Base-by-base conservation (phyloP, 2,113 vertebrate genomes). In the Podarcis muralis region DNA sequence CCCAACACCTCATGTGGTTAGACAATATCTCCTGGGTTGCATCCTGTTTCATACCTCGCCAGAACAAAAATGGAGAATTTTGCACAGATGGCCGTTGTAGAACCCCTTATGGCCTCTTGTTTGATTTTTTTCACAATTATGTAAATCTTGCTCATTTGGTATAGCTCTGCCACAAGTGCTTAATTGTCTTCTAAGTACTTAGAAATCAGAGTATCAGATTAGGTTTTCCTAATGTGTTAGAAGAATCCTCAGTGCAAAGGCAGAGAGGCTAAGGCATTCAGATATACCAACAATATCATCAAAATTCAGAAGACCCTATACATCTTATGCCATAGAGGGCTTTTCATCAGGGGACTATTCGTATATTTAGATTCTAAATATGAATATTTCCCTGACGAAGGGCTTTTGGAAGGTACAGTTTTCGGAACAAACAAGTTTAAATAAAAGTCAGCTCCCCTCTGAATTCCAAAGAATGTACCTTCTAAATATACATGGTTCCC, bases 401-500 rank as follows among this genome's bases (percentile, higher is more conserved):
- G 59, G 18, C 59, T 20, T 62, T 62, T 81, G 40, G 86, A 74
- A 81, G 69, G 43, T 62, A 71, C 48, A 18, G 43, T 83, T 7
- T 77, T 43, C 69, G 43, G 72, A 83, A 37, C n/a, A 37, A 25
- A 62, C 68, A 81, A 71, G 15, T 68, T 23, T 4, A 4, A 35
- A 59, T 57, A 75, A 74, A 22, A 43, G 3, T 20, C 27, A 37
- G 16, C 35, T 86, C 32, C 11, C 27, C 6, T 15, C 59, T 35
- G 62, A 79, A 32, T 53, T 23, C 37, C 75, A 68, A 78, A 77
- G 74, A 53, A 68, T 53, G 40, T 53, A 37, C 72, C 62, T 84
- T 88, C 87, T 84, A 78, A 88, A 88, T 77, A 69, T 78, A 83
- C 30, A 12, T 18, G 5, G 5, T 88, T 88, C 62, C 87, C 80